Evolutionary conservation across 2,888 invertebrate genomes (phyloP).

Genomic region (Neocrepidodera transversa): DNA sequence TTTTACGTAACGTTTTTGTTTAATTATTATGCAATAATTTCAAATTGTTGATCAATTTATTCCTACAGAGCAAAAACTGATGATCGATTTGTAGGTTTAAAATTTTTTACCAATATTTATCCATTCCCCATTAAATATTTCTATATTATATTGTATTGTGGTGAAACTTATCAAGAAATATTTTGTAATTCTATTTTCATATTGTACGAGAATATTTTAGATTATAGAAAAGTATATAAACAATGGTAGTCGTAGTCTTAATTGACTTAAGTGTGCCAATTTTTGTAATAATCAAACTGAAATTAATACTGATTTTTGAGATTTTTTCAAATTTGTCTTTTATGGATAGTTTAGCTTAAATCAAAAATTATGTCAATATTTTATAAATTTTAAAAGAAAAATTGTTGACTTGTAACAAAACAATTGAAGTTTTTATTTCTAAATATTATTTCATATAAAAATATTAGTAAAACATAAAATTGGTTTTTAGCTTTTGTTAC

Average conservation of each 20-base stretch:
- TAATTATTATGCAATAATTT: too few species aligned
- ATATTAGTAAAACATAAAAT: too few species aligned
- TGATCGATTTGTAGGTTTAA: constrained; percentile 3
- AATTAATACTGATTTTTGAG: background rate
- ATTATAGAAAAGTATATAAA: constrained; percentile 18
- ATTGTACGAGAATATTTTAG: constrained; percentile 35
- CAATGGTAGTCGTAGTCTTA: constrained; percentile 17
- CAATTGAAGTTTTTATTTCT: too few species aligned
- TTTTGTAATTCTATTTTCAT: constrained; percentile 40
- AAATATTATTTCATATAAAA: too few species aligned
- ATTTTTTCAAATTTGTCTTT: too few species aligned
- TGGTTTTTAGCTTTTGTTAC: too few species aligned
- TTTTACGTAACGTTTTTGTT: too few species aligned
- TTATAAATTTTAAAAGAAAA: too few species aligned
- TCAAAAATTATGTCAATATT: background rate
- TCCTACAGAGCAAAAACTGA: constrained; percentile 10
- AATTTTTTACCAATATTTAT: constrained; percentile 34
- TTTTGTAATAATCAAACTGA: constrained; percentile 20
- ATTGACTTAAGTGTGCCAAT: constrained; percentile 37
- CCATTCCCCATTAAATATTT: constrained; percentile 38
- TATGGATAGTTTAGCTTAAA: background rate
- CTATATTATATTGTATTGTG: constrained; percentile 29
- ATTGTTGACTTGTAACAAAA: too few species aligned
- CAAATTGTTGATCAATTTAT: too few species aligned
- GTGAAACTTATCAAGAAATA: constrained; percentile 30